phyloP scores from a whole-genome alignment of 1,140 invertebrate species.

The Penaeus vannamei region DNA sequence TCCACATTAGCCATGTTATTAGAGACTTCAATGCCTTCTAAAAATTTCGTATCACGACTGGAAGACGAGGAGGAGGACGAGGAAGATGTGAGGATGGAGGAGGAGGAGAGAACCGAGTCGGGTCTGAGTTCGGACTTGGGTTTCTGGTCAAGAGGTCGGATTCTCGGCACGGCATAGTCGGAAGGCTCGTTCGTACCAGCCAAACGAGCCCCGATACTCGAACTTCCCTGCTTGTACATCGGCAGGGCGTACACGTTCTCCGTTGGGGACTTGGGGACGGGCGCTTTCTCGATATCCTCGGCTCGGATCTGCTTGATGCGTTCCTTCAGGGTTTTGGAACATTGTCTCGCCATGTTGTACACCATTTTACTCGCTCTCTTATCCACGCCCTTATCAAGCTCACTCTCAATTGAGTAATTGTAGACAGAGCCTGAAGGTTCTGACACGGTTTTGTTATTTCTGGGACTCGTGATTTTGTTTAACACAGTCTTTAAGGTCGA shows the following conservation, averaged over 20 bases:
- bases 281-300: conserved; percentile 57
- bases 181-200: conserved; percentile 78
- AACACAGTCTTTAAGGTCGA: conserved; percentile 73
- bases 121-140: conserved; percentile 66
- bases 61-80: conserved; percentile 70
- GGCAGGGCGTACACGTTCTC: conserved; percentile 58
- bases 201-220: conserved; percentile 86
- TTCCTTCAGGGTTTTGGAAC: conserved; percentile 71
- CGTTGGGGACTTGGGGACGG: conserved; percentile 2
- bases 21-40: conserved; percentile 40
- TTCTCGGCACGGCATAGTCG: conserved; percentile 86
- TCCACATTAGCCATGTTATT: conserved; percentile 57
- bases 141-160: conserved; percentile 74
- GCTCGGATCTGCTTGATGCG: conserved; percentile 69
- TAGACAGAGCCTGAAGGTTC: conserved; percentile 47
- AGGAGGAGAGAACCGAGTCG: conserved; percentile 76
- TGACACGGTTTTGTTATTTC: conserved; percentile 40
- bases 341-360: conserved; percentile 70
- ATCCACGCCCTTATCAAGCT: conserved; percentile 56
- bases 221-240: conserved; percentile 84
- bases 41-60: conserved; percentile 48
- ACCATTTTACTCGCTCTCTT: conserved; percentile 68
- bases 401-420: conserved; percentile 48
- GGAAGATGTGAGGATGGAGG: conserved; percentile 74
- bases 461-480: conserved; percentile 62